Evolutionary conservation across 2,797 vertebrate species (phyloP).

Genomic region (Neoniphon sammara): DNA sequence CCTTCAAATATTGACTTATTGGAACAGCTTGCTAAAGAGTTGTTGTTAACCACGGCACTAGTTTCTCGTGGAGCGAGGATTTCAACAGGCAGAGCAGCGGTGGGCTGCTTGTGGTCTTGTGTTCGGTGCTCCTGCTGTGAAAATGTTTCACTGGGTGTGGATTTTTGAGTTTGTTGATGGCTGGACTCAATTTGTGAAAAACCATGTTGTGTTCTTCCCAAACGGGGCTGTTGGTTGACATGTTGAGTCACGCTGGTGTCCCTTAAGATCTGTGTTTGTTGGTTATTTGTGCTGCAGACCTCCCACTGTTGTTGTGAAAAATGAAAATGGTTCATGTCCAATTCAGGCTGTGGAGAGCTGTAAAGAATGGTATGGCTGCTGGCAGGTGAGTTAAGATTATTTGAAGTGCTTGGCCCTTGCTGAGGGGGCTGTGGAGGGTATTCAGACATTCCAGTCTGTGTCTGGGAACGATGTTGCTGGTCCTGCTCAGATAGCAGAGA

Average conservation of each 20-base stretch:
- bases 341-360: conserved; percentile 24
- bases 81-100: background rate
- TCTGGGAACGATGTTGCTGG: conserved; percentile 61
- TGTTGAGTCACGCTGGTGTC: conserved; percentile 5
- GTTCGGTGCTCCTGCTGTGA: conserved; percentile 24
- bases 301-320: conserved; percentile 47
- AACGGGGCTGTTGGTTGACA: background rate
- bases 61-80: conserved; percentile 15
- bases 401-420: conserved; percentile 18
- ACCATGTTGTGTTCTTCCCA: conserved; percentile 1
- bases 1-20: background rate
- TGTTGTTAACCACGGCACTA: background rate
- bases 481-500: conserved; percentile 43
- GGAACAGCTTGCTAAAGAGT: background rate
- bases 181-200: conserved; percentile 1
- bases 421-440: conserved; percentile 40
- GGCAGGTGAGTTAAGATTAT: conserved; percentile 11
- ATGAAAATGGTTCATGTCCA: conserved; percentile 44
- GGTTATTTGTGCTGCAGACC: conserved; percentile 12
- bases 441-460: conserved; percentile 55
- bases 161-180: conserved; percentile 7
- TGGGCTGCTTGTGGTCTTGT: conserved; percentile 6
- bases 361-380: conserved; percentile 26
- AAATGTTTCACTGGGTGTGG: background rate
- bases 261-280: conserved; percentile 17